Base-by-base conservation (phyloP, 2,888 invertebrate species). In the Melinaea menophilus region DNA sequence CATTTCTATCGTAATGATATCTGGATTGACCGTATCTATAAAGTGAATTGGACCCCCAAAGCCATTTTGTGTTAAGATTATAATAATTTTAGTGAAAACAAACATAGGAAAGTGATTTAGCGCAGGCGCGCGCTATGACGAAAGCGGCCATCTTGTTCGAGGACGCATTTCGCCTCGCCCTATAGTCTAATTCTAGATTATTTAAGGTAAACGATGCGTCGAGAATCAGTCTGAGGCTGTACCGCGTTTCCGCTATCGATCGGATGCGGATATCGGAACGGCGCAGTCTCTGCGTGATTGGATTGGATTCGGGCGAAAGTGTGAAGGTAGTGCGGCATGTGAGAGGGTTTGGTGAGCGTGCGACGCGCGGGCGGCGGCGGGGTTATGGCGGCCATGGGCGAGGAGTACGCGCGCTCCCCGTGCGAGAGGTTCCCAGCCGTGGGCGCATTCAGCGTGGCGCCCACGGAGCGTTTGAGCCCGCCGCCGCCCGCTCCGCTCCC, bases 401-500 rank as follows among this genome's bases (percentile, higher is more conserved):
- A 90, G 83, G 90, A 90, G 88, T 88, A 88, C 78, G 86, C 86
- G 85, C 86, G 91, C 84, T 86, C 91, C 79, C 85, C 90, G 72
- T 91, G 91, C 90, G 91, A 92, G 82, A 88, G 91, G 73, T 88
- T 90, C 82, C 90, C 90, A 80, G 86, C 91, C 79, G 90, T 87
- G 81, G 91, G 91, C 82, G 87, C 88, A 80, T 92, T 91, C 90
- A 92, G 92, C 80, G 90, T 92, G 82, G 92, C 93, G 72, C 93
- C 93, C 75, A 93, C 94, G 75, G 93, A 93, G 79, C 85, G 94
- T 75, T 93, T 93, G 77, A 89, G 89, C 88, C 90, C 90, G 82
- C 93, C 93, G 81, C 92, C 92, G 93, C 88, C 92, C 91, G 82
- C 93, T 92, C 84, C 93, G 91, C 83, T 92, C 88, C 85, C 89